These are phyloP conservation scores for Delia radicum DNA, from an alignment of 1,140 invertebrate genomes.

Conservation along the genomic window DNA sequence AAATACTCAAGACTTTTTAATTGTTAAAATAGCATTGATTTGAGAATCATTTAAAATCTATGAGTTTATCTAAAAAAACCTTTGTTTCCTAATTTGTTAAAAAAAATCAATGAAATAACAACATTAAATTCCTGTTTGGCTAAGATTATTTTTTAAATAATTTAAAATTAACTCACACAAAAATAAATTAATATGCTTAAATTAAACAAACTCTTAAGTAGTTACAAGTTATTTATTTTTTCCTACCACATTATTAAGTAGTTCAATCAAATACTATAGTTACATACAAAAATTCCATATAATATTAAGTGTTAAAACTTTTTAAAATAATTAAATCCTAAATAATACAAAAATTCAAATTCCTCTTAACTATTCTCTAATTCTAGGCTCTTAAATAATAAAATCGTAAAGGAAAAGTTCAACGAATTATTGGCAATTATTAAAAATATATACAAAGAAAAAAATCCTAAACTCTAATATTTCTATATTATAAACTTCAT, in stretches of 20 bases:
- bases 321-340: background rate
- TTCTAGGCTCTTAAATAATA: background rate
- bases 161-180: too few species aligned
- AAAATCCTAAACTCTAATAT: background rate
- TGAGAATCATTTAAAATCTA: too few species aligned
- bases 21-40: too few species aligned
- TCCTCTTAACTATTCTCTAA: background rate
- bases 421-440: background rate
- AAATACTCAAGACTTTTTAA: too few species aligned
- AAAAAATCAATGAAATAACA: too few species aligned
- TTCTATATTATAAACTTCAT: background rate
- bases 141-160: too few species aligned
- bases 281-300: background rate
- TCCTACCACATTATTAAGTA: background rate
- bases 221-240: background rate
- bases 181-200: too few species aligned
- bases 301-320: background rate
- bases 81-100: too few species aligned
- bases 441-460: background rate
- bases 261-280: background rate
- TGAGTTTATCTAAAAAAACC: too few species aligned
- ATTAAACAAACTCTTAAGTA: background rate
- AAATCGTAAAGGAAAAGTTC: background rate
- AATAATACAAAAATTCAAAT: background rate
- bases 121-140: too few species aligned